Percentiles rank a stretch among this genome's conserved stretches.
Evolutionary conservation across 2,113 vertebrate species (phyloP).

Genomic region (Ceuthmochares aereus): DNA sequence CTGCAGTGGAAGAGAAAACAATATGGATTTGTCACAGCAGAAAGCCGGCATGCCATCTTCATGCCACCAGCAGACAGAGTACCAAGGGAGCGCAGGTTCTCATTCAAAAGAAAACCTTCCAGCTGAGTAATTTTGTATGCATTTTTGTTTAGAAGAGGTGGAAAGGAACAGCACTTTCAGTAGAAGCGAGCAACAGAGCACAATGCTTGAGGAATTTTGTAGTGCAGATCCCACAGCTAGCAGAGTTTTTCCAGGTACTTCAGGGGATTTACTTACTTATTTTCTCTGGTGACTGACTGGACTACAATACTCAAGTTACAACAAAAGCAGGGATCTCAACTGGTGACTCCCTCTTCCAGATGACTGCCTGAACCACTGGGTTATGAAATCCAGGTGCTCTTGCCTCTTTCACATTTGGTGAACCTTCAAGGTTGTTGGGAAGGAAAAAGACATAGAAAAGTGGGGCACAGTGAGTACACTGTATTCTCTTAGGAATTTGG

Average conservation of each 20-base stretch:
- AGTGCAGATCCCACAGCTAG: not conserved
- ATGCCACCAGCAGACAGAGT: not conserved
- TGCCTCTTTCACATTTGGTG: not conserved
- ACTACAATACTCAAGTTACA: not conserved
- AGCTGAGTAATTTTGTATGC: not conserved
- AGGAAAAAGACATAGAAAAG: not conserved
- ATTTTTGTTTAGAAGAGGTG: not conserved
- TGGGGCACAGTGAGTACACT: too few species aligned
- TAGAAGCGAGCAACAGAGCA: not conserved
- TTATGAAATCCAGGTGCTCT: not conserved
- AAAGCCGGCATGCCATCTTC: not conserved
- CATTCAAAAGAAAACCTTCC: not conserved
- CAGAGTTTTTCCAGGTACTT: not conserved
- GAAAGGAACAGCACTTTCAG: not conserved
- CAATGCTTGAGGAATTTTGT: not conserved
- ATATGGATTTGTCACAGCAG: not conserved
- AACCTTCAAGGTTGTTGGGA: not conserved
- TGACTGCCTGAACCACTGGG: not conserved
- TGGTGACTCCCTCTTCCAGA: not conserved
- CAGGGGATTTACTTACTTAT: not conserved
- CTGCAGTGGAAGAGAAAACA: conserved; percentile 60
- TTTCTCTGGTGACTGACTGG: not conserved
- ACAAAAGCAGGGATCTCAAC: not conserved
- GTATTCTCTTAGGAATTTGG: not conserved
- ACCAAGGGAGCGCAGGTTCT: not conserved